Conservation (phyloP, 1,140 invertebrate species). For the Zaprionus inermis region DNA sequence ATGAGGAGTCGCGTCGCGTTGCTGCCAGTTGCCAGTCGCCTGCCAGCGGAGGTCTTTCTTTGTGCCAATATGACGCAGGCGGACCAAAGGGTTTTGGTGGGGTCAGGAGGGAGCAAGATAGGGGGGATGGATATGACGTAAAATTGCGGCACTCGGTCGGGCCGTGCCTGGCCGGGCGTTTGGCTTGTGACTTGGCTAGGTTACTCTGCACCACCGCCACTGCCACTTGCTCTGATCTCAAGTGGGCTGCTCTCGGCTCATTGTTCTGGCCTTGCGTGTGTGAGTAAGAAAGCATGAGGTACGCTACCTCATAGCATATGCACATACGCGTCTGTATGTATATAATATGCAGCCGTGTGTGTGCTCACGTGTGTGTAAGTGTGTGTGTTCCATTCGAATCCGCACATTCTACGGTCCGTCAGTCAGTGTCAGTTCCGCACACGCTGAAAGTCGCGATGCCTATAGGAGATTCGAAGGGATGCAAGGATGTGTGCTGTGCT, state of each 20-base stretch:
- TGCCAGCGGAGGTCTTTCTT: constrained; percentile 72
- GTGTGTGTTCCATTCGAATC: constrained; percentile 32
- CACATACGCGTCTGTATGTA: not conserved
- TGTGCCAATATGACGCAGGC: constrained; percentile 54
- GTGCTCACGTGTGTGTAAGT: constrained; percentile 19
- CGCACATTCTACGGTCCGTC: constrained; percentile 52
- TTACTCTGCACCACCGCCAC: constrained; percentile 34
- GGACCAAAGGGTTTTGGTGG: constrained; percentile 29
- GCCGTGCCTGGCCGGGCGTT: constrained; percentile 31
- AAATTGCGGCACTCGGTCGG: constrained; percentile 48
- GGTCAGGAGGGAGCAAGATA: not conserved
- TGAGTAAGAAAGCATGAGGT: constrained; percentile 32
- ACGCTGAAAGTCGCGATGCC: constrained; percentile 58
- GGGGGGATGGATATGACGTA: constrained; percentile 26
- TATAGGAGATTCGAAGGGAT: constrained; percentile 26
- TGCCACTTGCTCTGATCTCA: constrained; percentile 75
- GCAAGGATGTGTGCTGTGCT: constrained; percentile 33
- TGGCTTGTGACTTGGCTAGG: constrained; percentile 23
- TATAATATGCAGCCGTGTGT: not conserved
- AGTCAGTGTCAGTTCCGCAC: constrained; percentile 60
- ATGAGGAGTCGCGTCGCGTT: constrained; percentile 42
- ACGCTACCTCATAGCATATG: constrained; percentile 42
- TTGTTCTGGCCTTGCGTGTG: constrained; percentile 39
- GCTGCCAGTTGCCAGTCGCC: constrained; percentile 54
- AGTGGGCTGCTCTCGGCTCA: constrained; percentile 63